Base-by-base conservation (phyloP, 2,797 vertebrate genomes). In the Erpetoichthys calabaricus region DNA sequence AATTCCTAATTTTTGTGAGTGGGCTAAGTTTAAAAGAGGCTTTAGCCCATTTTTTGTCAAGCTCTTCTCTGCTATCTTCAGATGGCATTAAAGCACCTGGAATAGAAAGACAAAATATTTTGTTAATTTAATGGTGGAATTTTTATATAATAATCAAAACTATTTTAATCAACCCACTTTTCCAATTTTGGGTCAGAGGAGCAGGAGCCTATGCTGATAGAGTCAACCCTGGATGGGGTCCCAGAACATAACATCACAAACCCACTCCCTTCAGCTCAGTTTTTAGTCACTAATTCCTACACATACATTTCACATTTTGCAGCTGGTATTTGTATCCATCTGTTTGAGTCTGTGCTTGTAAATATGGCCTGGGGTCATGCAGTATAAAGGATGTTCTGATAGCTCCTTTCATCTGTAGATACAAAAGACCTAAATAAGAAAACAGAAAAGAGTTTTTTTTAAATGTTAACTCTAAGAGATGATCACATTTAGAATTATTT, bases 1-100 rank as follows among this genome's bases (percentile, higher is more conserved):
- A 59, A 53, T 59, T 59, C n/a, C 58, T 51, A 7, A 59, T 59
- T 59, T 53, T 53, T 8, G 7, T 42, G 8, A 59, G 58, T 3
- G 58, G 58, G 25, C 54, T 51, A 25, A 59, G 53, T n/a, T 59
- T 59, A 7, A 59, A 42, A 9, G 53, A 59, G n/a, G 51, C 46
- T 7, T 54, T 59, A 46, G 58, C 58, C 58, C 58, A 59, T 8
- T 45, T 42, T 5, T 46, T 7, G 44, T 59, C 47, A 7, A 59
- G 58, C 45, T 51, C 43, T 45, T 43, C 42, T 51, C 57, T 8
- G 51, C n/a, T 5, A 45, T 58, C 42, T 5, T 3, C 6, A 51
- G 49, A 25, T 25, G 25, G 25, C 25, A 25, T 25, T 25, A 25
- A 25, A 25, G 25, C 25, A 25, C 25, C 25, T 25, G 25, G 25